Percentiles rank a stretch among this genome's conserved stretches.
phyloP scores from a whole-genome alignment of 2,888 invertebrate species.

The Lordiphosa andalusiaca region DNA sequence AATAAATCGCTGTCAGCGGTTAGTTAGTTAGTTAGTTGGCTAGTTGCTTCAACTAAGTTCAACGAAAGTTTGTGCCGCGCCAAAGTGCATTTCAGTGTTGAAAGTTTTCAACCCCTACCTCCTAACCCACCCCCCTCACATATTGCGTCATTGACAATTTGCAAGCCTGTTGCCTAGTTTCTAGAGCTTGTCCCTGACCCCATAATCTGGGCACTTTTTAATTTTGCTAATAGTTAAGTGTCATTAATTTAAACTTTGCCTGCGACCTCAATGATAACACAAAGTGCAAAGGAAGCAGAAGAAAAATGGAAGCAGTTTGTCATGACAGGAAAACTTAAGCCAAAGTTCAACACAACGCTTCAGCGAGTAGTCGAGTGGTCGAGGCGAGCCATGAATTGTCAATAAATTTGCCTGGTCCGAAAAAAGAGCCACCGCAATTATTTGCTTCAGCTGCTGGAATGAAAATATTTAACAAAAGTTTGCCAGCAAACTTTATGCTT shows the following conservation, averaged over 20 bases:
- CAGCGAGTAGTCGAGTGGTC: slow-evolving; percentile 3
- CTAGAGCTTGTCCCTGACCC: slow-evolving; percentile 27
- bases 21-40: neutral
- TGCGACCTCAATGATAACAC: slow-evolving; percentile 39
- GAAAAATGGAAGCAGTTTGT: slow-evolving; percentile 73
- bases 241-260: slow-evolving; percentile 69
- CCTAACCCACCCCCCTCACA: neutral
- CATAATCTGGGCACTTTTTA: slow-evolving; percentile 65
- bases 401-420: slow-evolving; percentile 62
- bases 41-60: slow-evolving; percentile 11
- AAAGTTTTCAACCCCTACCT: slow-evolving; percentile 18
- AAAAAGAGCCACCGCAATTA: slow-evolving; percentile 46
- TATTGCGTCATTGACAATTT: slow-evolving; percentile 24
- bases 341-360: slow-evolving; percentile 64
- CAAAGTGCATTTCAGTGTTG: slow-evolving; percentile 34
- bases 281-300: slow-evolving; percentile 11
- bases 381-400: slow-evolving; percentile 59
- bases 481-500: slow-evolving; percentile 57
- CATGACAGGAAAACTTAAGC: slow-evolving; percentile 65
- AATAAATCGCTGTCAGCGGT: slow-evolving; percentile 23
- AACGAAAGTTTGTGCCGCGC: slow-evolving; percentile 13
- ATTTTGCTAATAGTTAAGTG: slow-evolving; percentile 73
- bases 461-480: slow-evolving; percentile 72
- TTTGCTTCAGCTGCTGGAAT: slow-evolving; percentile 66
- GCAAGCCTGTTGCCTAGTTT: slow-evolving; percentile 52